Base-by-base conservation (phyloP, 2,113 vertebrate species). In the Nettapus auritus region DNA sequence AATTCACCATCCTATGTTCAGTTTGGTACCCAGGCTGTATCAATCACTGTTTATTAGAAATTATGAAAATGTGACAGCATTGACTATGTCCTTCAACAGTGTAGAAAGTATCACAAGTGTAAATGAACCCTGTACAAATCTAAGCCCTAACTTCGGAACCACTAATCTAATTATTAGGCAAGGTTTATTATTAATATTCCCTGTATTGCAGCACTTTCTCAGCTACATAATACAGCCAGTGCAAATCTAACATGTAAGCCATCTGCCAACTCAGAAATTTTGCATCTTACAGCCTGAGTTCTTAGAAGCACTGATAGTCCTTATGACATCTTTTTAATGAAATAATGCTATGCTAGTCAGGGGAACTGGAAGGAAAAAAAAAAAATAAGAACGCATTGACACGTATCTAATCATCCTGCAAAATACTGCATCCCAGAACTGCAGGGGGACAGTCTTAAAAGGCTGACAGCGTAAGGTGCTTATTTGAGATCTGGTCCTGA, bases 241-340 rank as follows among this genome's bases (percentile, higher is more conserved):
- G 29, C 34, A 94, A 90, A 91, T 63, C 63, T 83, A 76, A 36
- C 9, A 4, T 7, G 16, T 9, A 93, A 68, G 38, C 42, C 46
- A 46, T 80, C 85, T 77, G 50, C 55, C 82, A 91, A 23, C 50
- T 67, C n/a, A 88, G 75, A 82, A 91, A 77, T 46, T 60, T 5
- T 18, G n/a, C 21, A 69, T 42, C 64, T 74, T 76, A 53, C 40
- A 81, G 79, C 36, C 33, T 7, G 4, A 95, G 85, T 68, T 73
- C 76, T 90, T 42, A 25, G 68, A 92, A 96, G 71, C 56, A 18
- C 55, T 44, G 64, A 64, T 48, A 76, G 79, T 48, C 71, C 56
- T 94, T 53, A 75, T 91, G 91, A 95, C 93, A 94, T 68, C 29
- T 40, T 95, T 88, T 84, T 93, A 96, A 96, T 90, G 85, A 91